Evolutionary conservation across 2,113 vertebrate genomes (phyloP).

Genomic region (Baryphthengus martii): DNA sequence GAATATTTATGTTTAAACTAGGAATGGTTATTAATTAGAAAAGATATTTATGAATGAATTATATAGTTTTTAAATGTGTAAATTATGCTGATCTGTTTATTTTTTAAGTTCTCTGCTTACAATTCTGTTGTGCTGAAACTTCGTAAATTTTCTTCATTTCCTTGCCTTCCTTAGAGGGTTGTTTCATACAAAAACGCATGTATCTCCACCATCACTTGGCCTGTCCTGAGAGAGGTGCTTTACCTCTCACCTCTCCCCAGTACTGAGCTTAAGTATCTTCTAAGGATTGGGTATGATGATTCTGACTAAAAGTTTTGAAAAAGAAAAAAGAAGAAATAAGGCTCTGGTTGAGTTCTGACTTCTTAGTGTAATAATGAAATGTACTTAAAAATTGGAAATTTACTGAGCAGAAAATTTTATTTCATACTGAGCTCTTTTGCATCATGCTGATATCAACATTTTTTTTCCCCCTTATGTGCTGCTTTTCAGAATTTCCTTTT

Average conservation of each 20-base stretch:
- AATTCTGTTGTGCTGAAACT: conserved; percentile 6
- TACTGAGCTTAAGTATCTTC: background rate
- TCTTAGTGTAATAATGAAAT: background rate
- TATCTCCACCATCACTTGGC: background rate
- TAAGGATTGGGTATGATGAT: background rate
- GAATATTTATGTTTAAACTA: conserved; percentile 77
- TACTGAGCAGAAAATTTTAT: background rate
- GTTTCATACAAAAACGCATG: background rate
- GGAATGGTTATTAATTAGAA: conserved; percentile 60
- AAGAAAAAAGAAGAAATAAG: background rate
- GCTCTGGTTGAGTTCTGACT: background rate
- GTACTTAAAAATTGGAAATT: background rate
- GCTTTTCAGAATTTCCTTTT: background rate
- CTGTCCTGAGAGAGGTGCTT: background rate
- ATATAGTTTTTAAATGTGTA: conserved; percentile 73
- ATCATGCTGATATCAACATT: background rate
- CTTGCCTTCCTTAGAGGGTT: conserved; percentile 10
- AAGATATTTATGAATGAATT: conserved; percentile 77
- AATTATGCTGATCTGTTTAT: conserved; percentile 70
- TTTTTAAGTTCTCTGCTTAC: conserved; percentile 55
- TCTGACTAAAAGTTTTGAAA: background rate
- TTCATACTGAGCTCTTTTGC: background rate
- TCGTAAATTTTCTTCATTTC: conserved; percentile 28
- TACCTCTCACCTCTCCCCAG: background rate
- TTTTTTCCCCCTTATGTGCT: background rate